These are phyloP conservation scores for Parauchenoglanis ngamensis DNA, from an alignment of 2,797 vertebrate genomes.

Conservation along the genomic window DNA sequence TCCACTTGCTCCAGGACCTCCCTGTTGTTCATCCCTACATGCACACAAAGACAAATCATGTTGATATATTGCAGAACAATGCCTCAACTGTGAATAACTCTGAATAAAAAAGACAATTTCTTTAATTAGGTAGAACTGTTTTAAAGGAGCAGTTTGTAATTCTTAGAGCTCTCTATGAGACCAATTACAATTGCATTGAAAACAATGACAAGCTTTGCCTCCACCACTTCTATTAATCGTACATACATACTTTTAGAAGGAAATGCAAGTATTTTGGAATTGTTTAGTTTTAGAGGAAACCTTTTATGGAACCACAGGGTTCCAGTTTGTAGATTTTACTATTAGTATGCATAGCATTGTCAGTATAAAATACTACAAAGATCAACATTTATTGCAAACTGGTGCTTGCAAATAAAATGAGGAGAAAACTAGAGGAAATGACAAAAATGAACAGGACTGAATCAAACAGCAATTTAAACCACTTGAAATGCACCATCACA, in stretches of 20 bases:
- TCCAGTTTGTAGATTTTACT: not conserved
- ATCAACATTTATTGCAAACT: constrained; percentile 1
- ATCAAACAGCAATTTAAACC: not conserved
- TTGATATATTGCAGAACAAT: not conserved
- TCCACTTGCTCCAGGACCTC: constrained; percentile 97
- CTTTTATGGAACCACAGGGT: not conserved
- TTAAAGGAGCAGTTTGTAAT: not conserved
- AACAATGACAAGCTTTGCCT: not conserved
- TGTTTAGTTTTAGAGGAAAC: not conserved
- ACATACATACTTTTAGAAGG: not conserved
- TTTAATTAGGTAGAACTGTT: not conserved
- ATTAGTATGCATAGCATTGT: not conserved
- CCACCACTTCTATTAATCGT: not conserved
- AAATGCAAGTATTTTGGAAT: not conserved
- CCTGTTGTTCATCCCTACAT: constrained; percentile 93
- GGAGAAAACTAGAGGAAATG: not conserved
- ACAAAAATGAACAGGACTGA: not conserved
- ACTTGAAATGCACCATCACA: not conserved
- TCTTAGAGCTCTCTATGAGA: not conserved
- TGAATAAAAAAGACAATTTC: not conserved
- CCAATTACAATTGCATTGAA: not conserved
- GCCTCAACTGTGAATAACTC: not conserved
- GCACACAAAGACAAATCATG: not conserved
- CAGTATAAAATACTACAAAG: not conserved
- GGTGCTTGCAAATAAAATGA: constrained; percentile 1